Evolutionary conservation across 2,113 vertebrate genomes (phyloP), one percentile per base, ranked within the genome.

Genomic region (Phyllostomus hastatus): DNA sequence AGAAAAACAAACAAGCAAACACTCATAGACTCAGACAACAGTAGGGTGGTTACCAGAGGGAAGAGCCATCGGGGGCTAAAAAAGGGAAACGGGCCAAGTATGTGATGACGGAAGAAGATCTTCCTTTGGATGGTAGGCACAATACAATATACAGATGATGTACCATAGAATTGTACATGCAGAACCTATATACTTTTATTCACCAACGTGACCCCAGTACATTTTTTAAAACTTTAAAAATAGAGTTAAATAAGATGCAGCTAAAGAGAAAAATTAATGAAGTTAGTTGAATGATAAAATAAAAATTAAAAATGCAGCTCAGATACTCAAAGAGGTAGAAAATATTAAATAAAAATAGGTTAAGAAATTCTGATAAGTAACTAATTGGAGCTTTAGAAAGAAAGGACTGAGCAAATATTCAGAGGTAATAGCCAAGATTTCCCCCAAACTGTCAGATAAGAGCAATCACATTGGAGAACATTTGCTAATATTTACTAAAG

Each of bases 161-260:
- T 46, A 31, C 43, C 72, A 46, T 75, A 31, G 28, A 48, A 48
- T 10, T 48, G 7, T 46, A 75, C 15, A 75, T 1, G 31, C 43
- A 15, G 46, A 48, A 75, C 15, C 43, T 75, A 75, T 48, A 75
- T 46, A 46, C 31, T 17, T 43, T 75, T 75, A 48, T 6, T 48
- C 31, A 75, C 43, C 41, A 31, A 48, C 31, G 28, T 75, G 14
- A 41, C 41, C 72, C 43, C 43, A 48, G 33, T 48, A 48, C 15
- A 75, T 75, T 75, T 46, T 43, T 75, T 9, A 31, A 46, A 75
- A 28, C 15, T 16, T 46, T 31, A 46, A 75, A 69, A 69, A 70
- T 87, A 72, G 82, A 90, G 82, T 87, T 66, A 87, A 90, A 87
- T 88, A 94, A 85, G 19, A 38, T 82, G 14, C 57, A 57, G 31